phyloP scores from a whole-genome alignment of 64 coral and sea anemone species.

The Dendrophyllia cribrosa region DNA sequence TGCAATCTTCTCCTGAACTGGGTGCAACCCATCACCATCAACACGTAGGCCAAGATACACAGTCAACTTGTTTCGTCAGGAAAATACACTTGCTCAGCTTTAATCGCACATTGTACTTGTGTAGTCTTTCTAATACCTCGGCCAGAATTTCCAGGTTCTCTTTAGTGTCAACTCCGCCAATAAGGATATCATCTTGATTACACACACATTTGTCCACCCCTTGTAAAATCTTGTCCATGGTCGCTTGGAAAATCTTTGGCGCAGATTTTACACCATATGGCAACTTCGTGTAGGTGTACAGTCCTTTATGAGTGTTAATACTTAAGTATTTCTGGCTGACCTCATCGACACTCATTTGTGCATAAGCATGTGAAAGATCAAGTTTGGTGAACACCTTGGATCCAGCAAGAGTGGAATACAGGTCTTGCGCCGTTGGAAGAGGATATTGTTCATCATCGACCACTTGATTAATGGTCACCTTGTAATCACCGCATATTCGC shows the following conservation, averaged over 20 bases:
- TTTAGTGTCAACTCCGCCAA: no score
- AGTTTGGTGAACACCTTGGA: conserved; percentile 68
- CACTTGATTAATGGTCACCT: conserved; percentile 58
- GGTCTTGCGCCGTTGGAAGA: conserved; percentile 58
- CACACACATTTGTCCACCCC: no score
- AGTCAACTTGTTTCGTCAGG: no score
- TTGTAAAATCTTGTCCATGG: no score
- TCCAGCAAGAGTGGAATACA: conserved; percentile 32
- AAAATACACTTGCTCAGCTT: no score
- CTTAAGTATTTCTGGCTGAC: conserved; percentile 34
- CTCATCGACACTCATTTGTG: conserved; percentile 53
- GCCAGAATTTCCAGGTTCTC: no score
- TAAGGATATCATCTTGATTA: no score
- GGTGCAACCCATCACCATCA: no score
- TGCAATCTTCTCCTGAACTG: no score
- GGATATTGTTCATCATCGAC: conserved; percentile 72
- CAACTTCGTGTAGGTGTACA: conserved; percentile 41
- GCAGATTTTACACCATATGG: conserved; percentile 68
- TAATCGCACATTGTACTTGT: no score
- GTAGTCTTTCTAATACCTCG: no score
- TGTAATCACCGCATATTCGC: conserved; percentile 64
- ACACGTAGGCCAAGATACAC: no score
- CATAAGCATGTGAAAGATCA: conserved; percentile 67
- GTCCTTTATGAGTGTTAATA: conserved; percentile 55
- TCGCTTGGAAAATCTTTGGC: conserved; percentile 63